Base-by-base conservation (phyloP, 2,797 vertebrate genomes). In the Oophaga sylvatica region DNA sequence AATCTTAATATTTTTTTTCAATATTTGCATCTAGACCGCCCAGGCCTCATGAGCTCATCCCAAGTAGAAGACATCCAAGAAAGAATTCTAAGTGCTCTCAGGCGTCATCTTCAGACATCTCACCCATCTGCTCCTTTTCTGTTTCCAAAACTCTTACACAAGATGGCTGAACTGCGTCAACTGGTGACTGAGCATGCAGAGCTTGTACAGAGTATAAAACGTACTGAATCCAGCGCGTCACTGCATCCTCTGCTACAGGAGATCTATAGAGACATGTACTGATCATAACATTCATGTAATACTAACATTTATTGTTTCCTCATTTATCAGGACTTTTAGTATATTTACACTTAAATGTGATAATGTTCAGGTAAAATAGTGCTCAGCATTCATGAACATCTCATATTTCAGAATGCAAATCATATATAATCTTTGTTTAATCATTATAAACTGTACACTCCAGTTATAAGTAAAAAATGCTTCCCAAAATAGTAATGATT, bases 231-330 rank as follows among this genome's bases (percentile, higher is more conserved):
- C 0, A 98, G 98, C 91, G 98, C 98, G 31, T 97, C 97, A 35
- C 95, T 99, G 88, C 98, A 99, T 93, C 98, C 98, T 0, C 96
- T 99, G 87, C 95, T 99, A 91, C 98, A 99, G 93, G 98, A 99
- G 94, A 99, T 99, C 93, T 99, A 99, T 93, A 99, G 98, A 94
- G 98, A 99, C 96, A 99, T 99, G 98, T 99, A 99, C 92, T 99
- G 94, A 95, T 87, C 57, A 70, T 19, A 63, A 65, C 8, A 63
- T 9, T 15, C 0, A 26, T 53, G 2, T 31, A 79, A 79, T 60
- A 20, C 77, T 59, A 79, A 60, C 20, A 68, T 78, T 56, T 68
- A 57, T 45, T 45, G n/a, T 59, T 75, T 35, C 26, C 17, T 31
- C 60, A 35, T 59, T 65, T 85, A 56, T 53, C 65, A 67, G 45